A percentile compares a stretch with the other conserved stretches of the same genome.
Evolutionary conservation across 2,888 invertebrate genomes (phyloP).

Genomic region (Gryllus longicercus): DNA sequence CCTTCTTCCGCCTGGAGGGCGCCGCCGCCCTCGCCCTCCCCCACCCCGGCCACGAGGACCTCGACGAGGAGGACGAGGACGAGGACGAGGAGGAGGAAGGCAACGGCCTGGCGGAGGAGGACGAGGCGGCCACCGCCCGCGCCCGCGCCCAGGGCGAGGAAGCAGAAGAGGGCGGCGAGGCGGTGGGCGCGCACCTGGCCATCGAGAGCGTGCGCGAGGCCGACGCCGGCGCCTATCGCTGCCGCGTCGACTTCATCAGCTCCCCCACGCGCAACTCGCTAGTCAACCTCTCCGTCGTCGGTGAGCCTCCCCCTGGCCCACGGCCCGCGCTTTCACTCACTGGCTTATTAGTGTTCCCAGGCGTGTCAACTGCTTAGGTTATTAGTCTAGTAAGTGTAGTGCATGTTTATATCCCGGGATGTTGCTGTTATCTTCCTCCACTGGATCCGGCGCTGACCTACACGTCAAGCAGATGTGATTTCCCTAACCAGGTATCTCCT

Average conservation of each 20-base stretch:
- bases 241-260: constrained; percentile 48
- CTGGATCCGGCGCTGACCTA: too few species aligned
- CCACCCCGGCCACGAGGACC: constrained; percentile 38
- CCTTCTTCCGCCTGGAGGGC: constrained; percentile 41
- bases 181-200: constrained; percentile 39
- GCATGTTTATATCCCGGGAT: too few species aligned
- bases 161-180: not conserved
- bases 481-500: too few species aligned
- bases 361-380: too few species aligned
- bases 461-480: too few species aligned
- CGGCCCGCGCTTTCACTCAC: constrained; percentile 46
- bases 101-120: too few species aligned
- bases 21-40: not conserved
- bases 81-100: constrained; percentile 41
- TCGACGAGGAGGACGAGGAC: constrained; percentile 42
- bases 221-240: constrained; percentile 48
- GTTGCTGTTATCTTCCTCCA: too few species aligned
- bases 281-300: constrained; percentile 47
- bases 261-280: constrained; percentile 47
- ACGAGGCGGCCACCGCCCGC: constrained; percentile 40
- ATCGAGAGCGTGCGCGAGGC: constrained; percentile 43
- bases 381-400: too few species aligned
- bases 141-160: constrained; percentile 49
- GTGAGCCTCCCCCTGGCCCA: constrained; percentile 43
- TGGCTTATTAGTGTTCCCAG: too few species aligned